These are phyloP conservation scores for Otis tarda DNA, from an alignment of 2,113 vertebrate genomes.

Conservation along the genomic window DNA sequence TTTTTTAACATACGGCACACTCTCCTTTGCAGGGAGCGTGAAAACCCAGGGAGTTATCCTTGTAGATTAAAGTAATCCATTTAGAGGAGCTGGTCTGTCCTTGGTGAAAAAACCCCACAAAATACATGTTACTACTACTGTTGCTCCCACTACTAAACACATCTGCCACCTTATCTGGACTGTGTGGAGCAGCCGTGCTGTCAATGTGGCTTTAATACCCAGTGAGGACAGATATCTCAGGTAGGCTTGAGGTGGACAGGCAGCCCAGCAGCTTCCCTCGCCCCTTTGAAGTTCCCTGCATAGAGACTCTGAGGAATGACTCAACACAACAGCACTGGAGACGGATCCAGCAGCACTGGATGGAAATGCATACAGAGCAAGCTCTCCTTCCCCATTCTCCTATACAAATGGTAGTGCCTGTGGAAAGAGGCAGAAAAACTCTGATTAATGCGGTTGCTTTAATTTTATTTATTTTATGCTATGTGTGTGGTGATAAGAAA, in stretches of 20 bases:
- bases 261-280: not conserved
- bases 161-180: not conserved
- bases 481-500: not conserved
- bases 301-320: fast-evolving
- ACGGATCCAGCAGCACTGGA: not conserved
- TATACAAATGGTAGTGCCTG: not conserved
- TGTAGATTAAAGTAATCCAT: not conserved
- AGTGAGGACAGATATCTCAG: not conserved
- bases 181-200: not conserved
- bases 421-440: not conserved
- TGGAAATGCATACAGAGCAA: not conserved
- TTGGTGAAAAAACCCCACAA: not conserved
- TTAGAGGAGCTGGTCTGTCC: not conserved
- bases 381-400: not conserved
- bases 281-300: not conserved
- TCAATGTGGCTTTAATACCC: not conserved
- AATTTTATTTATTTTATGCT: not conserved
- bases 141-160: not conserved
- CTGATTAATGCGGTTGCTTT: not conserved
- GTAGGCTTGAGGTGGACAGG: not conserved
- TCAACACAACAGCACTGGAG: not conserved
- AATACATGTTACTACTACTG: not conserved
- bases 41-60: not conserved
- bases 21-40: not conserved
- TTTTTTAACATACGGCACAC: not conserved